phyloP scores from a whole-genome alignment of 2,113 vertebrate species.

The Ameiurus melas region DNA sequence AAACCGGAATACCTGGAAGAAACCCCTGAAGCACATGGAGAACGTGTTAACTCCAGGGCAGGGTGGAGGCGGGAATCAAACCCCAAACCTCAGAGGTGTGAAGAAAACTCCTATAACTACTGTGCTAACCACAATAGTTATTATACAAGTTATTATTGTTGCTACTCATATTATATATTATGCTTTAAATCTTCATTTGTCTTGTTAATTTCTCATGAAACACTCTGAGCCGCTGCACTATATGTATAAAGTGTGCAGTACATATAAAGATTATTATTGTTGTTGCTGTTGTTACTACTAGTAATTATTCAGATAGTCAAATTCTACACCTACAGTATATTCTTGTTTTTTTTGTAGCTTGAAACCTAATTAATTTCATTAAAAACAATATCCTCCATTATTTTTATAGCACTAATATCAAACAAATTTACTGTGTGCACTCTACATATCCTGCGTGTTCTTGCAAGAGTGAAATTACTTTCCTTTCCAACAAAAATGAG shows the following conservation, averaged over 20 bases:
- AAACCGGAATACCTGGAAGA: too few species aligned
- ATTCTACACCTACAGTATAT: background rate
- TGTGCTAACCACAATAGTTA: background rate
- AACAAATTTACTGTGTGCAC: background rate
- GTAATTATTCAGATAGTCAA: background rate
- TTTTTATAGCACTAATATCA: background rate
- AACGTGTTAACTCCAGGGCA: too few species aligned
- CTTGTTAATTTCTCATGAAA: background rate
- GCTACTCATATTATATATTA: background rate
- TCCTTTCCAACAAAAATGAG: slow-evolving; percentile 41
- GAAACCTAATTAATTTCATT: background rate
- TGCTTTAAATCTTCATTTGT: background rate
- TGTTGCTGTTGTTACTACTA: background rate
- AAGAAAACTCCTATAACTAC: too few species aligned
- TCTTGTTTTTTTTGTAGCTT: background rate
- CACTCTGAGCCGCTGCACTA: background rate
- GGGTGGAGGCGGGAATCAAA: too few species aligned
- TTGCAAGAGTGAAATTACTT: slow-evolving; percentile 1
- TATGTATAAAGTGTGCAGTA: background rate
- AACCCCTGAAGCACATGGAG: too few species aligned
- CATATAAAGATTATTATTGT: background rate
- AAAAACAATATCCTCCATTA: too few species aligned
- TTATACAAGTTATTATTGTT: background rate
- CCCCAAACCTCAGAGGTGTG: too few species aligned
- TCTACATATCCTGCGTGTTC: background rate